Evolutionary conservation across 2,113 vertebrate species (phyloP), one percentile per base, ranked within the genome.

Genomic region (Pituophis catenifer): DNA sequence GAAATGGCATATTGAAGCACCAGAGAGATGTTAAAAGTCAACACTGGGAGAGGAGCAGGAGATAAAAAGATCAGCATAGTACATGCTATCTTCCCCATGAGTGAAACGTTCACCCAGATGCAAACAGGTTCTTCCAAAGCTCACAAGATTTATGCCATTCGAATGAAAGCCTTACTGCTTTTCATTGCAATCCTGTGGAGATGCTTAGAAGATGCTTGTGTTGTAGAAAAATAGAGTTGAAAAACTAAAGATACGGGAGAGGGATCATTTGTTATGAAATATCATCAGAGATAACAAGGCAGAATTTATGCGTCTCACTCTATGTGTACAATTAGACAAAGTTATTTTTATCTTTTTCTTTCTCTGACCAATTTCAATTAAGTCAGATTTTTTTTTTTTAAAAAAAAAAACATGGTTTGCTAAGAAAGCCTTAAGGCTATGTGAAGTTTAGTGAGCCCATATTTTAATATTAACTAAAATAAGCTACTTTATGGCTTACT

Each of bases 111-210:
- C 0, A 59, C 90, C 57, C 89, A 81, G 0, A 26, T 8, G 54
- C 15, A 94, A 94, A 85, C 29, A 65, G 53, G 5, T 1, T 2
- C 0, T 89, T 89, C 92, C 2, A 92, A 95, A 93, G 1, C 26
- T 94, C 52, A 48, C 10, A 38, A 92, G 29, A 87, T 38, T 93
- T 11, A 29, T 29, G 62, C 0, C 4, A 12, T 89, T 26, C 26
- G 91, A 95, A 91, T 0, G 0, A 50, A 48, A 93, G 2, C 0
- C 4, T 95, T 19, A 0, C 0, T 91, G 7, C 92, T 88, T 90
- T 88, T 92, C 33, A 91, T 2, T 92, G n/a, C 10, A 94, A 93
- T 91, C 86, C 15, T 91, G 91, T 91, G 91, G 91, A 93, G 38
- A 93, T 89, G 89, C 62, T 93, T 58, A 90, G 54, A 94, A 88